These are phyloP conservation scores for Corythucha ciliata DNA, from an alignment of 2,888 invertebrate genomes.

Conservation along the genomic window DNA sequence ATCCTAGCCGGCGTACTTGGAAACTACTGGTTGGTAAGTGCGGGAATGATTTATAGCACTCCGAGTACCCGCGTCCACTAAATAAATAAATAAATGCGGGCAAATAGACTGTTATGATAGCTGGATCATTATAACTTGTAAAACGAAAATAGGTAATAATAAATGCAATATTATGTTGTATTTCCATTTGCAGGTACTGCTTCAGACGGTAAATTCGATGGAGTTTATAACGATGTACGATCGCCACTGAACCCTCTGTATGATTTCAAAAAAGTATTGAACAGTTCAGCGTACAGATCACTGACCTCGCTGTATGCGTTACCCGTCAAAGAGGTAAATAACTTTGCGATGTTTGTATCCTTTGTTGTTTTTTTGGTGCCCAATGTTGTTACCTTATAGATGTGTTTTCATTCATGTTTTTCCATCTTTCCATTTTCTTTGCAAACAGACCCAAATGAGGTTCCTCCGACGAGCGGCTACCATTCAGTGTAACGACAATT, in stretches of 20 bases:
- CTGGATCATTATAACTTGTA: too few species aligned
- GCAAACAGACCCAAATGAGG: slow-evolving; percentile 38
- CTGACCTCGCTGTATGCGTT: slow-evolving; percentile 36
- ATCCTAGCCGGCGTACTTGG: slow-evolving; percentile 40
- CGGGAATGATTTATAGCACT: too few species aligned
- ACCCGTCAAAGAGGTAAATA: slow-evolving; percentile 40
- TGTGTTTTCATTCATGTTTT: slow-evolving; percentile 5
- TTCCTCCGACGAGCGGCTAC: slow-evolving; percentile 42
- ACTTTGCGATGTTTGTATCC: too few species aligned
- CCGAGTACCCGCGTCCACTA: too few species aligned
- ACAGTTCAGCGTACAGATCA: slow-evolving; percentile 42
- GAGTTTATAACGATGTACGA: slow-evolving; percentile 43
- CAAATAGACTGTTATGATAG: too few species aligned
- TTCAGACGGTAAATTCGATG: slow-evolving; percentile 41
- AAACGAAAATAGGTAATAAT: too few species aligned
- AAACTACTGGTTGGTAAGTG: slow-evolving; percentile 46
- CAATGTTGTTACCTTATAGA: too few species aligned
- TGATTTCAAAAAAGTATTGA: slow-evolving; percentile 42
- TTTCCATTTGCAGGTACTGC: slow-evolving; percentile 32
- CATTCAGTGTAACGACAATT: slow-evolving; percentile 39
- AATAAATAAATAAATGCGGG: too few species aligned
- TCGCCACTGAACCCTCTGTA: slow-evolving; percentile 40
- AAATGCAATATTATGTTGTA: too few species aligned
- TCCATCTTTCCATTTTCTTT: not conserved
- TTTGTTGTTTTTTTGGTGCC: too few species aligned